Evolutionary conservation across 2,797 vertebrate genomes (phyloP), one percentile per base, ranked within the genome.

Genomic region (Bovichtus variegatus): DNA sequence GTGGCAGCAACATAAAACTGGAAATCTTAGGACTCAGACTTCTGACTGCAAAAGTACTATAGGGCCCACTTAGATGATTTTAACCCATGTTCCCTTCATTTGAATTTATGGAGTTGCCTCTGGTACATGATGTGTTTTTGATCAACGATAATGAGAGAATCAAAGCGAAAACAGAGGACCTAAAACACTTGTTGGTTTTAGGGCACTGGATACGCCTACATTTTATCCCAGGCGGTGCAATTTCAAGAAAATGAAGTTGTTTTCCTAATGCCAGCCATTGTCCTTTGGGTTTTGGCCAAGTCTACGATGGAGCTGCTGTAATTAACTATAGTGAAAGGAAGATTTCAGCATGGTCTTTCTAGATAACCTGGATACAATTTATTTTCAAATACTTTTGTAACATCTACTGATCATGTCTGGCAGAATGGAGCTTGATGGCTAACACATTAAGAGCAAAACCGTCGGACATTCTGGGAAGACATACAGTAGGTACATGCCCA

Each of bases 141-240:
- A 72, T 71, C 69, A 78, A 43, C 25, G 43, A 83, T 71, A 80
- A 72, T 77, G 50, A 62, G 59, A 69, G 18, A 19, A 21, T 51
- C 29, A 50, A 65, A 78, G 29, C 59, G 75, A 86, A 81, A 91
- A 64, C 38, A 49, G 5, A 50, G 34, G 13, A 49, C 1, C 19
- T 25, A 29, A 25, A 18, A 69, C 0, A 57, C n/a, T n/a, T 18
- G 18, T 55, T 41, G 29, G 27, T 55, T 57, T 57, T 13, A 60
- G 21, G 49, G 6, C 44, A 77, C 41, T 55, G 50, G 49, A 16
- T 46, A 19, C 11, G 29, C 47, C 57, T 11, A 12, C 0, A 19
- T 51, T 74, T 51, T 49, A 41, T 62, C 49, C 62, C 29, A 51
- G 11, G 72, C 6, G 0, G 19, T 36, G 49, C 41, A n/a, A 44